Percentiles rank a stretch among this genome's conserved stretches.
phyloP scores from a whole-genome alignment of 2,797 vertebrate species.

The Nasua narica region DNA sequence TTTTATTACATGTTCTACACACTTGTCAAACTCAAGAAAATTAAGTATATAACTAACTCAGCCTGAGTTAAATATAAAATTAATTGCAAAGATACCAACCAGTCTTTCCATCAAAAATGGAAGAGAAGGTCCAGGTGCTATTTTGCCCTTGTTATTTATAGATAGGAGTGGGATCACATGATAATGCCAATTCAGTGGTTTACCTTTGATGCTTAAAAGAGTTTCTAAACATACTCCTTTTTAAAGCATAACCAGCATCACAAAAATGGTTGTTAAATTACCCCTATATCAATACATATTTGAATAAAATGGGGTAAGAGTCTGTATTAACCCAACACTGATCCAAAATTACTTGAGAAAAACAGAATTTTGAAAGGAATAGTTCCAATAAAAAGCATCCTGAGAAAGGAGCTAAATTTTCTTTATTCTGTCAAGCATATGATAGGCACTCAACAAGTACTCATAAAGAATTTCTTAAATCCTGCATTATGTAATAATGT shows the following conservation, averaged over 20 bases:
- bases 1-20: background rate
- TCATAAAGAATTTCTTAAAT: conserved; percentile 9
- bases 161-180: conserved; percentile 46
- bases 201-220: conserved; percentile 56
- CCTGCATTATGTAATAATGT: background rate
- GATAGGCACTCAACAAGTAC: background rate
- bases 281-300: background rate
- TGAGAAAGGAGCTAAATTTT: background rate
- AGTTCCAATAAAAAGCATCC: background rate
- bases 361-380: background rate
- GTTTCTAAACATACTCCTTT: background rate
- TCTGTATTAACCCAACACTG: background rate
- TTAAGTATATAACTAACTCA: conserved; percentile 67
- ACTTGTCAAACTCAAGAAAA: conserved; percentile 76
- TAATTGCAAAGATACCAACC: conserved; percentile 78
- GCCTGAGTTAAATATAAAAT: conserved; percentile 75
- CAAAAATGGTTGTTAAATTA: conserved; percentile 28
- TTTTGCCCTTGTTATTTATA: conserved; percentile 75
- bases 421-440: background rate
- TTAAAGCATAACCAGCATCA: background rate
- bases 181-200: conserved; percentile 51
- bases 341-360: conserved; percentile 28
- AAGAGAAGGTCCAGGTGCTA: conserved; percentile 77
- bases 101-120: conserved; percentile 73
- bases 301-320: background rate